Base-by-base conservation (phyloP, 2,797 vertebrate genomes). In the Sebastes vulpes region DNA sequence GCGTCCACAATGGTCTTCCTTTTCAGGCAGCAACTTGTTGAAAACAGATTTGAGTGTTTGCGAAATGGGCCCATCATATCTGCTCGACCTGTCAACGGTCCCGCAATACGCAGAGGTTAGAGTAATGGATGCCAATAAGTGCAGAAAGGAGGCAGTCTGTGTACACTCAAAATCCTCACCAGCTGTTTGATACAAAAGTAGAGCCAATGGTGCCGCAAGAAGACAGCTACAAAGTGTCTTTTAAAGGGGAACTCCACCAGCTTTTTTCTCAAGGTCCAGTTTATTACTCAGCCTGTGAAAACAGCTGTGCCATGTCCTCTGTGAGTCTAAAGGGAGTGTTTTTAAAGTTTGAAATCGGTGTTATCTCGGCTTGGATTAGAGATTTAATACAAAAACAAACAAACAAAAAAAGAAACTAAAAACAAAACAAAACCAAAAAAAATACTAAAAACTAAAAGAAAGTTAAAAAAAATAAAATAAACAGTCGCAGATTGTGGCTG, bases 31-130 rank as follows among this genome's bases (percentile, higher is more conserved):
- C 23, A 71, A 66, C 85, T 77, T 83, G 89, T 81, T 92, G 91
- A 92, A 89, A 92, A 90, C 83, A 79, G 80, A 85, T 87, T 82
- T 76, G 81, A 81, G 82, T 79, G 87, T 83, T 85, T 80, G 79
- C n/a, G 72, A 90, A 90, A 92, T 79, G 32, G 72, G 29, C 60
- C 74, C 68, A 18, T 88, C 81, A 35, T 86, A 80, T 80, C 87
- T 90, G 61, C 61, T 71, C 18, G 21, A 78, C 83, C 86, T 91
- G 89, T 95, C 91, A 92, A 58, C 92, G 20, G 79, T 32, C 48
- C 82, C 31, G 73, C 81, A 85, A 87, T 87, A 83, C 75, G 65
- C 52, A 48, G 65, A 59, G 79, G 79, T 80, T 64, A 63, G 53
- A 78, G 72, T 66, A 74, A 84, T 81, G 82, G 71, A 42, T 52